phyloP scores from a whole-genome alignment of 2,888 invertebrate species.

The Drosophila pegasa region DNA sequence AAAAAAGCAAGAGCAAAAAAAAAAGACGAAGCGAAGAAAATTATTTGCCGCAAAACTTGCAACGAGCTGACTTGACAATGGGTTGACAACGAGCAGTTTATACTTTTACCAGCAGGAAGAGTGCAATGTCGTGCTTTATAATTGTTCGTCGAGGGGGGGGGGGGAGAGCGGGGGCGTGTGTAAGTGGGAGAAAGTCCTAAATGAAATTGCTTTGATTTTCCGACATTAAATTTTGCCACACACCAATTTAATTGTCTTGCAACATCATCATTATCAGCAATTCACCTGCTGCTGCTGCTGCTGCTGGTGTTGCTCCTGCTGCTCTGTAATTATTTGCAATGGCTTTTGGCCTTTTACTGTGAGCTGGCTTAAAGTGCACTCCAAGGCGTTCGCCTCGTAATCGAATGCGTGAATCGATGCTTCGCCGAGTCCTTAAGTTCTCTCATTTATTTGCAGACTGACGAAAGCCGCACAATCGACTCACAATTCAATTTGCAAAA shows the following conservation, averaged over 20 bases:
- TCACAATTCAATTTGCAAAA: slow-evolving; percentile 56
- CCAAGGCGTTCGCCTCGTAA: slow-evolving; percentile 27
- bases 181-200: slow-evolving; percentile 1
- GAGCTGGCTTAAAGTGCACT: slow-evolving; percentile 44
- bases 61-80: slow-evolving; percentile 58
- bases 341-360: slow-evolving; percentile 37
- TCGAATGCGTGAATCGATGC: slow-evolving; percentile 40
- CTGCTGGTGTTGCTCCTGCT: background rate
- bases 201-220: slow-evolving; percentile 72
- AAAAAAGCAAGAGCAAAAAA: slow-evolving; percentile 15
- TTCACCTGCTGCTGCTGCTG: slow-evolving; percentile 14
- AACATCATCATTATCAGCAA: slow-evolving; percentile 20
- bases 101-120: slow-evolving; percentile 50
- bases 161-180: too few relatives aligned
- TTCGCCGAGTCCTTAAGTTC: slow-evolving; percentile 29
- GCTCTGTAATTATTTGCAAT: slow-evolving; percentile 49
- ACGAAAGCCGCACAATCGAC: slow-evolving; percentile 33
- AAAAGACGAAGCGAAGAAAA: slow-evolving; percentile 52
- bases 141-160: slow-evolving; percentile 58
- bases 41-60: slow-evolving; percentile 71
- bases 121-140: slow-evolving; percentile 59
- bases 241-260: slow-evolving; percentile 63
- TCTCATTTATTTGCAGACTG: slow-evolving; percentile 56
- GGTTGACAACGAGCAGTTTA: slow-evolving; percentile 66
- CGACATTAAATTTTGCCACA: slow-evolving; percentile 67